These are phyloP conservation scores for Drosophila elegans DNA, from an alignment of 1,140 invertebrate genomes.

Conservation along the genomic window DNA sequence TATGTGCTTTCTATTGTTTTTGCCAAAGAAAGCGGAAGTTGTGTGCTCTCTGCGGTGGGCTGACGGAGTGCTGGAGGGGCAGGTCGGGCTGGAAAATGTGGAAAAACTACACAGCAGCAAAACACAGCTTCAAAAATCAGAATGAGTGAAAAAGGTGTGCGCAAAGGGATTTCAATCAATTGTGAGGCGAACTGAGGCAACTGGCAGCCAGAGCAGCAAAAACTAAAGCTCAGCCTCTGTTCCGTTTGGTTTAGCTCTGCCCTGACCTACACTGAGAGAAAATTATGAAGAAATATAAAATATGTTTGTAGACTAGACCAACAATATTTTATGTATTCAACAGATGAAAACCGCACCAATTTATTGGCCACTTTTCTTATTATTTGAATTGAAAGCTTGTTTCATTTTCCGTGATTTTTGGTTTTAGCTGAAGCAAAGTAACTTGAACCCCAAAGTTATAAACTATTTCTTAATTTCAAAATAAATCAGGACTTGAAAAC, in stretches of 20 bases:
- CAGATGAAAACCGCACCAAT: too few species aligned
- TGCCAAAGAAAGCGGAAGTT: conserved; percentile 83
- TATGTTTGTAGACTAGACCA: too few species aligned
- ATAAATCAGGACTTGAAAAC: background rate
- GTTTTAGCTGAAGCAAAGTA: too few species aligned
- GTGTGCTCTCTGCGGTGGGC: conserved; percentile 34
- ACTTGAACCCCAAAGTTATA: too few species aligned
- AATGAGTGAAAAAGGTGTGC: conserved; percentile 67
- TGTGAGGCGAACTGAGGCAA: conserved; percentile 67
- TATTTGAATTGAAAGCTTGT: too few species aligned
- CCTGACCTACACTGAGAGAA: conserved; percentile 10
- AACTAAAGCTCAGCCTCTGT: conserved; percentile 71
- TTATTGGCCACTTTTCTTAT: too few species aligned
- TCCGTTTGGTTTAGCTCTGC: conserved; percentile 30
- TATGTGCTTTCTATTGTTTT: conserved; percentile 83
- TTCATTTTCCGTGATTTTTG: too few species aligned
- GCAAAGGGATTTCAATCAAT: conserved; percentile 82
- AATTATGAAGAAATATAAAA: background rate
- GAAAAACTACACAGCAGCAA: conserved; percentile 52
- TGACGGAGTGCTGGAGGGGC: conserved; percentile 11
- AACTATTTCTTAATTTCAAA: background rate
- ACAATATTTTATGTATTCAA: too few species aligned
- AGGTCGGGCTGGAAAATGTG: background rate
- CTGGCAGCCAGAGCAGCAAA: conserved; percentile 62
- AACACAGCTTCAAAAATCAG: conserved; percentile 36